Evolutionary conservation across 2,113 vertebrate genomes (phyloP).

Genomic region (Melanerpes aurifrons): DNA sequence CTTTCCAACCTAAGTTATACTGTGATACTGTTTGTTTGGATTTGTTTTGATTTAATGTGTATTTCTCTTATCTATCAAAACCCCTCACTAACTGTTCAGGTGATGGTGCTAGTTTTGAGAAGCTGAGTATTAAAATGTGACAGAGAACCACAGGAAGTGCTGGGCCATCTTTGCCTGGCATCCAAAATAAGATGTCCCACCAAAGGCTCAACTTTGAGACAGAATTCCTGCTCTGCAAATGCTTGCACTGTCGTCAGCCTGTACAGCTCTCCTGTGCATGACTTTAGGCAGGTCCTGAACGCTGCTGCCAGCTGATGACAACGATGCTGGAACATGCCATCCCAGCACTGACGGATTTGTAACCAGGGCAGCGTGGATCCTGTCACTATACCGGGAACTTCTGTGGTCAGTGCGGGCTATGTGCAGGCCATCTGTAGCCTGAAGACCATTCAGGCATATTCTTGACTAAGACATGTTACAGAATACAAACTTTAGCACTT

Average conservation of each 20-base stretch:
- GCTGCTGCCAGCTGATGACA: background rate
- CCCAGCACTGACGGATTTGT: background rate
- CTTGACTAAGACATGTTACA: background rate
- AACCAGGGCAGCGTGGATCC: background rate
- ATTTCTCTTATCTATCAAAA: background rate
- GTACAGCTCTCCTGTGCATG: background rate
- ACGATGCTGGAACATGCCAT: accelerated
- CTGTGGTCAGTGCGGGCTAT: background rate
- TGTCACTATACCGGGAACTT: background rate
- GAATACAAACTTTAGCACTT: background rate
- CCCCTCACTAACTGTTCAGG: background rate
- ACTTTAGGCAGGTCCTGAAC: background rate
- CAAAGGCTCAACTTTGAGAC: background rate
- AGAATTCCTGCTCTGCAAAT: background rate
- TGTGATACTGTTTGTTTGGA: too few relatives aligned
- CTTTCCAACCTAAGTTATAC: too few relatives aligned
- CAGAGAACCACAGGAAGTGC: background rate
- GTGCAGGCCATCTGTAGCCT: background rate
- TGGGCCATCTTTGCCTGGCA: background rate
- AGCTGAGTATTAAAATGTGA: background rate
- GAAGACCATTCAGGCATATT: background rate
- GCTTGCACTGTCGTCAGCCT: background rate
- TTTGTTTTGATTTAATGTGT: background rate
- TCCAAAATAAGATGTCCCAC: background rate
- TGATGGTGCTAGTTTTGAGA: background rate